Evolutionary conservation across 1,140 invertebrate species (phyloP).

Genomic region (Leucophenga varia): DNA sequence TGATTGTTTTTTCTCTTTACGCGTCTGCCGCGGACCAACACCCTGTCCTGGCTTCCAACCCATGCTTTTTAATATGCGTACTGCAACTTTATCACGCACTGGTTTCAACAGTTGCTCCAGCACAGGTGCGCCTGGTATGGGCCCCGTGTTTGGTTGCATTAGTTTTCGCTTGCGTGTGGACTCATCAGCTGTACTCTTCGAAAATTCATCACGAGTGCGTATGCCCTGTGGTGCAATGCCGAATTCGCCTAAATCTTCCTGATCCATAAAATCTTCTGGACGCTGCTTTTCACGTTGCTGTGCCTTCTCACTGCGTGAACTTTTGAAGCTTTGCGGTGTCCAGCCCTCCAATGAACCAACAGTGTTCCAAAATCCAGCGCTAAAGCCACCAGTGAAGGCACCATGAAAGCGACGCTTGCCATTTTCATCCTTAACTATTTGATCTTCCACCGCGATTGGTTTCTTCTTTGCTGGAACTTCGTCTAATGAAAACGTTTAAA

Average conservation of each 20-base stretch:
- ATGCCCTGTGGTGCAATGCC: conserved; percentile 91
- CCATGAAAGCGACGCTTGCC: conserved; percentile 95
- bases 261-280: conserved; percentile 98
- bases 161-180: conserved; percentile 54
- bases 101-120: conserved; percentile 77
- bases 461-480: conserved; percentile 77
- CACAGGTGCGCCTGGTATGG: conserved; percentile 79
- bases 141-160: conserved; percentile 61
- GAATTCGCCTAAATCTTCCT: conserved; percentile 92
- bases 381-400: conserved; percentile 98
- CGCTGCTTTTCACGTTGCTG: conserved; percentile 58
- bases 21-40: conserved; percentile 73
- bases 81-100: conserved; percentile 83
- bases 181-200: conserved; percentile 58
- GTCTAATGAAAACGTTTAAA: conserved; percentile 64
- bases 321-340: conserved; percentile 89
- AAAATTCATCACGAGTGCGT: conserved; percentile 76
- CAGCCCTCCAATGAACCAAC: conserved; percentile 96
- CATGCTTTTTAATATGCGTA: conserved; percentile 81
- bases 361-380: conserved; percentile 96
- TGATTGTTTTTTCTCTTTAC: conserved; percentile 55
- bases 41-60: conserved; percentile 91
- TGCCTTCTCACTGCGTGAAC: conserved; percentile 73
- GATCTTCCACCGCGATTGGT: conserved; percentile 81
- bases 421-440: conserved; percentile 86